These are phyloP conservation scores for Drosophila histrio DNA, from an alignment of 2,888 invertebrate species.

Conservation along the genomic window DNA sequence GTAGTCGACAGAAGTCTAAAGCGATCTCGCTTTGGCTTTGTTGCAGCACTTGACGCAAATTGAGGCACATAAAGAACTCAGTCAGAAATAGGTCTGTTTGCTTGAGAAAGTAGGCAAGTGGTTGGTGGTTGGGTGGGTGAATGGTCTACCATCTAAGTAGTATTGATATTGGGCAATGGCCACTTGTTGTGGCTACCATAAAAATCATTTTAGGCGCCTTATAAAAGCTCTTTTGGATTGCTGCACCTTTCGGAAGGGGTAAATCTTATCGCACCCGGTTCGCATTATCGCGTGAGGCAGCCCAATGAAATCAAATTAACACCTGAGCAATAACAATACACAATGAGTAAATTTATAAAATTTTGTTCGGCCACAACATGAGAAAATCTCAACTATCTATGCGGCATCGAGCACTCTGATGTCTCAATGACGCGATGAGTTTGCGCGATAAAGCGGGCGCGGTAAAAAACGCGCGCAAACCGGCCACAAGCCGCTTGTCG, in stretches of 20 bases:
- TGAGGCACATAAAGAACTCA: constrained; percentile 59
- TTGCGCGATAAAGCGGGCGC: constrained; percentile 44
- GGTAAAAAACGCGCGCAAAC: constrained; percentile 47
- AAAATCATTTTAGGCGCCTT: constrained; percentile 59
- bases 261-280: constrained; percentile 68
- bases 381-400: constrained; percentile 47
- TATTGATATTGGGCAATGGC: constrained; percentile 42
- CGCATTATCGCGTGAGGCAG: constrained; percentile 55
- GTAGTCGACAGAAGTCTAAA: constrained; percentile 24
- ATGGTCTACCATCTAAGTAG: constrained; percentile 6
- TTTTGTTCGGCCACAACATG: constrained; percentile 8
- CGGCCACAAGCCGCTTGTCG: constrained; percentile 31
- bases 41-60: constrained; percentile 42
- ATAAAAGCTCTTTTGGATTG: constrained; percentile 21
- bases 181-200: constrained; percentile 44
- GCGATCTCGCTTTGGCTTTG: constrained; percentile 30
- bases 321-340: constrained; percentile 44
- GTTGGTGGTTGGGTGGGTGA: not conserved
- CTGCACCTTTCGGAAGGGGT: constrained; percentile 13
- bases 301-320: constrained; percentile 73
- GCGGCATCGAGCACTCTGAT: constrained; percentile 57
- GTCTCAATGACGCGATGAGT: constrained; percentile 57
- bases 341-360: constrained; percentile 18
- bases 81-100: constrained; percentile 34
- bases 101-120: constrained; percentile 43